Evolutionary conservation across 2,113 vertebrate genomes (phyloP).

Genomic region (Oryzias javanicus): DNA sequence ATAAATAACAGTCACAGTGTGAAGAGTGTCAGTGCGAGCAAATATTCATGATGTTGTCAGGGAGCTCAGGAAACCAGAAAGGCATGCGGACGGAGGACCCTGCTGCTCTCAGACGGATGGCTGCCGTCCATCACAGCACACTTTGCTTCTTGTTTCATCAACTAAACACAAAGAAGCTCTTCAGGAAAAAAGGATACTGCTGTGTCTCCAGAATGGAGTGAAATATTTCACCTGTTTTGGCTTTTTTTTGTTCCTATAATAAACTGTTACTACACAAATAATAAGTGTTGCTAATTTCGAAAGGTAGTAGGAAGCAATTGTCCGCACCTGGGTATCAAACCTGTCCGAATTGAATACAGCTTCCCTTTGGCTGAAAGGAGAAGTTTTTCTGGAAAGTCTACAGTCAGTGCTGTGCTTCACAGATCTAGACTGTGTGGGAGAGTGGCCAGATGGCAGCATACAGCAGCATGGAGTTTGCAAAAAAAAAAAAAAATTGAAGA

Average conservation of each 20-base stretch:
- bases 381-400: slow-evolving; percentile 44
- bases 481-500: slow-evolving; percentile 1
- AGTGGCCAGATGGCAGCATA: slow-evolving; percentile 63
- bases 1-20: slow-evolving; percentile 7
- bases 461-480: slow-evolving; percentile 52
- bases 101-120: slow-evolving; percentile 46
- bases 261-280: too few relatives aligned
- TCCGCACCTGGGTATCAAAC: slow-evolving; percentile 14
- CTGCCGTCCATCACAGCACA: slow-evolving; percentile 49
- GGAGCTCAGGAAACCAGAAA: slow-evolving; percentile 57
- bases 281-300: too few relatives aligned
- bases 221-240: too few relatives aligned
- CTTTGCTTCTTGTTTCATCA: slow-evolving; percentile 51
- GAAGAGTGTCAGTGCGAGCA: slow-evolving; percentile 25
- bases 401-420: slow-evolving; percentile 56
- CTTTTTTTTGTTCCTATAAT: too few relatives aligned
- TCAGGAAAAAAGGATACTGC: slow-evolving; percentile 30
- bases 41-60: slow-evolving; percentile 61
- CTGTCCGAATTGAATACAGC: slow-evolving; percentile 24
- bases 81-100: slow-evolving; percentile 58
- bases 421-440: slow-evolving; percentile 66
- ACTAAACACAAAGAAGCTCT: slow-evolving; percentile 47
- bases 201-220: neutral
- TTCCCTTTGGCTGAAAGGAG: slow-evolving; percentile 29
- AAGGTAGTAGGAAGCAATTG: too few relatives aligned